Conservation (phyloP, 2,888 invertebrate species). For the Cactoblastis cactorum region DNA sequence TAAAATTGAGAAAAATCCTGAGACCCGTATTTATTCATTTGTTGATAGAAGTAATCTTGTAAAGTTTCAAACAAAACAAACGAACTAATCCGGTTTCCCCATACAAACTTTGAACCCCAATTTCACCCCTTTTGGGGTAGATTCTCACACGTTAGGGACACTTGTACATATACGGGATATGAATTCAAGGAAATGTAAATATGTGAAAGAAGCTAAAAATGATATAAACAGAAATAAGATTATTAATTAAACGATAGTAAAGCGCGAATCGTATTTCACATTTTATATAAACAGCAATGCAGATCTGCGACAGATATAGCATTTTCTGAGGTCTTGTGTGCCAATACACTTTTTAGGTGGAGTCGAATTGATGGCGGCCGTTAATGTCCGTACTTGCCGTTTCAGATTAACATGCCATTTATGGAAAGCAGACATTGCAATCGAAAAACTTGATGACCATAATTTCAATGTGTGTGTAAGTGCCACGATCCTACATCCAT, state of each 20-base stretch:
- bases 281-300: conserved; percentile 11
- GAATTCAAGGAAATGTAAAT: no score
- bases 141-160: no score
- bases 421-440: conserved; percentile 40
- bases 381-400: conserved; percentile 38
- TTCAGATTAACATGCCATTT: conserved; percentile 38
- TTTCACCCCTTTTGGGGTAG: no score
- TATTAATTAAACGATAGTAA: background rate
- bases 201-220: no score
- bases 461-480: conserved; percentile 47
- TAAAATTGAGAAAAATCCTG: no score
- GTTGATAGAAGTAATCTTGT: no score
- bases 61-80: no score
- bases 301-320: conserved; percentile 11
- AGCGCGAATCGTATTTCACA: conserved; percentile 1
- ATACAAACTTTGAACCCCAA: no score
- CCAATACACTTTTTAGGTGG: conserved; percentile 27
- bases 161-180: no score
- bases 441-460: conserved; percentile 48
- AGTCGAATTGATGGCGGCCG: conserved; percentile 31
- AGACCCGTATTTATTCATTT: no score
- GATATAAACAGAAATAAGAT: background rate
- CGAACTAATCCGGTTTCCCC: no score
- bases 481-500: conserved; percentile 33
- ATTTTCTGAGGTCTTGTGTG: conserved; percentile 26